These are phyloP conservation scores for Mesodorylaimus sp. DNA, from an alignment of 2,888 invertebrate genomes.

Conservation along the genomic window DNA sequence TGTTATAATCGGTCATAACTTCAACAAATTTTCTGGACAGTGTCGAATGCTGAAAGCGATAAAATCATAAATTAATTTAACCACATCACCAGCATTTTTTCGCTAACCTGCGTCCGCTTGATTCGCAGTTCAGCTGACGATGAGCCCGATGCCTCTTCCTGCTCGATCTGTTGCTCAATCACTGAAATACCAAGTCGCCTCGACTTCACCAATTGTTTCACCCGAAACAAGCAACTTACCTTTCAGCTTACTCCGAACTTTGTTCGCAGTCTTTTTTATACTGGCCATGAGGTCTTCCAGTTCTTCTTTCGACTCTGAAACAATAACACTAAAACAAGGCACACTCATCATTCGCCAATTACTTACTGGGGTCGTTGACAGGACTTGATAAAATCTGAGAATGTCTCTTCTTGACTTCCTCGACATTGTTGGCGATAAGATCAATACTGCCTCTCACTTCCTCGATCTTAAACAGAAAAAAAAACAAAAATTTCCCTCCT, in stretches of 20 bases:
- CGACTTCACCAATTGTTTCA: not conserved
- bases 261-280: constrained; percentile 98
- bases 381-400: constrained; percentile 93
- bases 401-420: constrained; percentile 97
- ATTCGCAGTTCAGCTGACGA: constrained; percentile 91
- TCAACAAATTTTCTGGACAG: constrained; percentile 2
- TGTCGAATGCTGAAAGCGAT: not conserved
- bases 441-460: constrained; percentile 98
- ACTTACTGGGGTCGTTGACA: constrained; percentile 94
- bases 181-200: constrained; percentile 41
- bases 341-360: not conserved
- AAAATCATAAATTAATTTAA: not conserved
- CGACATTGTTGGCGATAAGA: constrained; percentile 92
- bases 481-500: too few species aligned
- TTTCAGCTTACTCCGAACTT: constrained; percentile 43
- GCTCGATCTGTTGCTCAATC: constrained; percentile 96
- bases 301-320: constrained; percentile 93
- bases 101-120: constrained; percentile 57
- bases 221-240: constrained; percentile 1
- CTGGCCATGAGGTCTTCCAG: constrained; percentile 97
- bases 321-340: not conserved
- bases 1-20: not conserved
- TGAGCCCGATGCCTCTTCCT: constrained; percentile 92
- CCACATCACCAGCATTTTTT: not conserved
- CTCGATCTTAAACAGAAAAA: constrained; percentile 53